These are phyloP conservation scores for Torymus auratus DNA, from an alignment of 2,888 invertebrate species.

Conservation along the genomic window DNA sequence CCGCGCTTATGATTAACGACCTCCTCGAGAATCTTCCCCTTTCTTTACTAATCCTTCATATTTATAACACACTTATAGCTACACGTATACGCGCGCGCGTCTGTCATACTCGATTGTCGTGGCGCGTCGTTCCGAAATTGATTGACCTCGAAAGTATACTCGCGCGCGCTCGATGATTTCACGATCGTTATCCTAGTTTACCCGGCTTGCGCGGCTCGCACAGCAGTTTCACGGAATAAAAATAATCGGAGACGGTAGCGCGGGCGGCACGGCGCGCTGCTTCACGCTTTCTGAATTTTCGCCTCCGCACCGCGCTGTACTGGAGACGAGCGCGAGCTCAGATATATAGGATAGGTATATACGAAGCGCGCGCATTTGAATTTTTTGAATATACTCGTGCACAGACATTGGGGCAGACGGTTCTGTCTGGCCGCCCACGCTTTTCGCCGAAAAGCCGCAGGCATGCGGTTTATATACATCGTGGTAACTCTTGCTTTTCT, in stretches of 20 bases:
- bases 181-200: slow-evolving; percentile 55
- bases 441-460: slow-evolving; percentile 34
- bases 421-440: slow-evolving; percentile 15
- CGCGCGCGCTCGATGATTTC: slow-evolving; percentile 35
- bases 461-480: no score
- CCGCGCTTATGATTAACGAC: slow-evolving; percentile 15
- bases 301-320: slow-evolving; percentile 17
- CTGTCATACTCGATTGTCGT: no score
- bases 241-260: slow-evolving; percentile 44
- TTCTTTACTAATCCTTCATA: no score
- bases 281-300: slow-evolving; percentile 59
- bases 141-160: slow-evolving; percentile 49
- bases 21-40: not conserved
- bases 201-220: not conserved
- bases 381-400: slow-evolving; percentile 9
- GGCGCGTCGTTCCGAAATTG: slow-evolving; percentile 36
- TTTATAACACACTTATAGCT: no score
- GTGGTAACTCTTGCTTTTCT: slow-evolving; percentile 26
- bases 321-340: not conserved
- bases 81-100: no score
- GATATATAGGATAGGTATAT: no score
- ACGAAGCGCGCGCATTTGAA: slow-evolving; percentile 39
- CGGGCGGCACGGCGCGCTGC: slow-evolving; percentile 1
- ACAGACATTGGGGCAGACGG: not conserved
- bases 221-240: slow-evolving; percentile 56